Evolutionary conservation across 1,140 invertebrate species (phyloP).

Genomic region (Notospermus geniculatus): DNA sequence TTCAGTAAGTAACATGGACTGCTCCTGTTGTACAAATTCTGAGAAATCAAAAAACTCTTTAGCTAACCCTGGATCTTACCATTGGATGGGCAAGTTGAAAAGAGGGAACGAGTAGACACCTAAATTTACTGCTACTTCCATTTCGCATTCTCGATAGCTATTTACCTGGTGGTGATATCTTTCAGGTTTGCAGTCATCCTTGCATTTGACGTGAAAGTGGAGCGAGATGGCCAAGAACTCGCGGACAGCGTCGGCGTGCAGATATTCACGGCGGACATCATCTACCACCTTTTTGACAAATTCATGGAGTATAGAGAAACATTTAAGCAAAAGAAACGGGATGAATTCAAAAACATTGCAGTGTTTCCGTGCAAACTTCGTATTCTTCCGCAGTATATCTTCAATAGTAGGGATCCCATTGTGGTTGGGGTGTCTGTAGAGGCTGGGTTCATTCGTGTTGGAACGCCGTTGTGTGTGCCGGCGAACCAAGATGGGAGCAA

Average conservation of each 20-base stretch:
- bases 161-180: conserved; percentile 22
- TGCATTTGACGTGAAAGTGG: conserved; percentile 98
- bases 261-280: conserved; percentile 99
- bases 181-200: conserved; percentile 92
- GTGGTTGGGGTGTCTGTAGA: conserved; percentile 94
- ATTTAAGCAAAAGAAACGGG: conserved; percentile 86
- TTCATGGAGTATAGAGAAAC: conserved; percentile 95
- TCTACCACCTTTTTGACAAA: conserved; percentile 98
- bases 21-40: no score
- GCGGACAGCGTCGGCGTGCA: conserved; percentile 91
- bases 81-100: no score
- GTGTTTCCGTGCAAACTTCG: conserved; percentile 97
- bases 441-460: conserved; percentile 91
- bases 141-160: no score
- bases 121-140: no score
- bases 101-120: no score
- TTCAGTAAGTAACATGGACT: conserved; percentile 73
- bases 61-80: no score
- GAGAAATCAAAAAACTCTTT: no score
- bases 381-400: conserved; percentile 85
- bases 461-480: conserved; percentile 95
- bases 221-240: conserved; percentile 94
- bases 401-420: conserved; percentile 97
- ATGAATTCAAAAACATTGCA: conserved; percentile 89
- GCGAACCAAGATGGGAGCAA: conserved; percentile 78